These are phyloP conservation scores for Xestia xanthographa DNA, from an alignment of 2,888 invertebrate species.

Conservation along the genomic window DNA sequence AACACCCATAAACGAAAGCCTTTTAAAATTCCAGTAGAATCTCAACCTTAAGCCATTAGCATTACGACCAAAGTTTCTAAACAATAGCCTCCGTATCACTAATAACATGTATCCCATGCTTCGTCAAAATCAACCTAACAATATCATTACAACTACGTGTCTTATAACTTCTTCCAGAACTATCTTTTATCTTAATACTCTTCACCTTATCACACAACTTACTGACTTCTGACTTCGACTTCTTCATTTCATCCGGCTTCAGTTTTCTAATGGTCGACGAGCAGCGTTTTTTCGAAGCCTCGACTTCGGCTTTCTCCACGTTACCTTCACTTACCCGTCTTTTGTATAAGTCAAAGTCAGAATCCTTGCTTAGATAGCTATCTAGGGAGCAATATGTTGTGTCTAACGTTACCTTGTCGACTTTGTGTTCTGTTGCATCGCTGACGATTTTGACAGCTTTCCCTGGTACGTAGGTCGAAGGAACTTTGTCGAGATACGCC, in stretches of 20 bases:
- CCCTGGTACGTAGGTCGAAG: slow-evolving; percentile 91
- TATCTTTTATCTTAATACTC: slow-evolving; percentile 85
- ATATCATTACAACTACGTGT: slow-evolving; percentile 90
- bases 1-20: background rate
- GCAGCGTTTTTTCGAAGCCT: slow-evolving; percentile 82
- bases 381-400: slow-evolving; percentile 87
- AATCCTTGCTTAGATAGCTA: slow-evolving; percentile 88
- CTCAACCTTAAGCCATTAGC: slow-evolving; percentile 1
- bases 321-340: slow-evolving; percentile 86
- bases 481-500: slow-evolving; percentile 85
- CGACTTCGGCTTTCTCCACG: slow-evolving; percentile 72
- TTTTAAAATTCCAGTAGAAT: slow-evolving; percentile 25
- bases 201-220: slow-evolving; percentile 88
- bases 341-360: slow-evolving; percentile 80
- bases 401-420: slow-evolving; percentile 85
- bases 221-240: slow-evolving; percentile 88
- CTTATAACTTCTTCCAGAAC: slow-evolving; percentile 80
- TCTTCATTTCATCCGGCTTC: slow-evolving; percentile 84
- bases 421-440: slow-evolving; percentile 84
- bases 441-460: slow-evolving; percentile 94
- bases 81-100: slow-evolving; percentile 95
- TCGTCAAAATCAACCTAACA: slow-evolving; percentile 93
- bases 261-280: slow-evolving; percentile 85
- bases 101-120: slow-evolving; percentile 94
- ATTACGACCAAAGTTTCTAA: slow-evolving; percentile 55